Base-by-base conservation (phyloP, 2,888 invertebrate genomes). In the Mycalesis mineus region DNA sequence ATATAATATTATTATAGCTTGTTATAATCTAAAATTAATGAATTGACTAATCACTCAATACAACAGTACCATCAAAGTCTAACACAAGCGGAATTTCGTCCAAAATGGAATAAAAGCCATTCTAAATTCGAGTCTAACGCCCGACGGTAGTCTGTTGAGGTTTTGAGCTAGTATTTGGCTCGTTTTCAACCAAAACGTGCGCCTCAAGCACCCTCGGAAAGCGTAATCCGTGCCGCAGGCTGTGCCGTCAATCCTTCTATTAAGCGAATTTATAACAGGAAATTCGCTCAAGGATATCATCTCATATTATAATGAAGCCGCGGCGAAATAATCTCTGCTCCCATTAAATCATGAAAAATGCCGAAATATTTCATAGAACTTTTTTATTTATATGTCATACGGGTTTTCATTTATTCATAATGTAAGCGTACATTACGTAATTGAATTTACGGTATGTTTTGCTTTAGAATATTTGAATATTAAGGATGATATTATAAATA, bases 91-190 rank as follows among this genome's bases (percentile, higher is more conserved):
- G 22, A 22, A 22, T 22, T 22, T 22, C 7, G 28, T 47, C 42
- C 49, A 28, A 51, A 60, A 48, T 40, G 57, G 40, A 60, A 57
- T 49, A 58, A 61, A 58, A 57, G 47, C 55, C 39, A 52, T 51
- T 54, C 54, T 61, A 61, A 57, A 58, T 55, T 33, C 60, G 47
- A 31, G 15, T 47, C 47, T 47, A 31, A 31, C 31, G 47, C 13
- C 33, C 15, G 47, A 51, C 37, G 33, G 55, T n/a, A 42, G 53
- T 28, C 9, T 14, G 51, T 51, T 41, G 55, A 52, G 39, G 41
- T 44, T 37, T 45, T 44, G 44, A 53, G 37, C 42, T 53, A 36
- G 42, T 36, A 28, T 45, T 53, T 53, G 44, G 44, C 44, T 37
- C 53, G 44, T 53, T 44, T 53, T 44, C 53, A 53, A 53, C 36